These are phyloP conservation scores for Drosophila lowei DNA, from an alignment of 1,140 invertebrate species.

Conservation along the genomic window DNA sequence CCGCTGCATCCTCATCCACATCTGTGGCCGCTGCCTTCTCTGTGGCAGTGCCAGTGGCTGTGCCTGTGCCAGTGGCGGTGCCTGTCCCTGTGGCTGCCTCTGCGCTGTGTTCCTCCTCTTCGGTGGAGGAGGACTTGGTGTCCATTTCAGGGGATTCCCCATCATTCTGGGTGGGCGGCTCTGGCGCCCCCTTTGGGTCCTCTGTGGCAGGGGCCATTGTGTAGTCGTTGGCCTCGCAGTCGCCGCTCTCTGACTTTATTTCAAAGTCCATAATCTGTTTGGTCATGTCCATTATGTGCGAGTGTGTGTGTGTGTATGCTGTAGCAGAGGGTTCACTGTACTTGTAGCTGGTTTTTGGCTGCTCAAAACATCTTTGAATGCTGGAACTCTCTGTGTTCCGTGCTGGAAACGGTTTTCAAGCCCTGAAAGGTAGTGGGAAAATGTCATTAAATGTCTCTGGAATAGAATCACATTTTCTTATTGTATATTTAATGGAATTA, in stretches of 20 bases:
- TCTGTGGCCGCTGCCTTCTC: constrained; percentile 6
- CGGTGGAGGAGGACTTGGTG: constrained; percentile 7
- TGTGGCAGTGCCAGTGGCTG: neutral
- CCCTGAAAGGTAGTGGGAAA: no score
- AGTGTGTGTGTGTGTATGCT: neutral
- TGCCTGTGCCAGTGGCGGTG: neutral
- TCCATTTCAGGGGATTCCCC: neutral
- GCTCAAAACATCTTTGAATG: no score
- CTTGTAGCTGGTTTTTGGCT: neutral
- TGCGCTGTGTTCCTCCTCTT: constrained; percentile 13
- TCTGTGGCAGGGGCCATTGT: constrained; percentile 30
- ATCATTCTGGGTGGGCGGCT: constrained; percentile 1
- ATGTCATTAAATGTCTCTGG: no score
- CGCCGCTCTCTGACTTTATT: constrained; percentile 57
- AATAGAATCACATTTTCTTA: no score
- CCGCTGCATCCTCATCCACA: constrained; percentile 9
- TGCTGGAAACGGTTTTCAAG: no score
- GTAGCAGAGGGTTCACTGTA: neutral
- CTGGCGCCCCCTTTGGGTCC: constrained; percentile 32
- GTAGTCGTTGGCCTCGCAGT: constrained; percentile 61
- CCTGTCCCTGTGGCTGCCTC: neutral
- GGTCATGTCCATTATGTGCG: constrained; percentile 75
- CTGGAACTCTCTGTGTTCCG: no score
- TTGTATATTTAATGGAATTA: no score
- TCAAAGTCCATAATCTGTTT: constrained; percentile 77